Conservation (phyloP, 2,113 vertebrate species). For the Circaetus gallicus region DNA sequence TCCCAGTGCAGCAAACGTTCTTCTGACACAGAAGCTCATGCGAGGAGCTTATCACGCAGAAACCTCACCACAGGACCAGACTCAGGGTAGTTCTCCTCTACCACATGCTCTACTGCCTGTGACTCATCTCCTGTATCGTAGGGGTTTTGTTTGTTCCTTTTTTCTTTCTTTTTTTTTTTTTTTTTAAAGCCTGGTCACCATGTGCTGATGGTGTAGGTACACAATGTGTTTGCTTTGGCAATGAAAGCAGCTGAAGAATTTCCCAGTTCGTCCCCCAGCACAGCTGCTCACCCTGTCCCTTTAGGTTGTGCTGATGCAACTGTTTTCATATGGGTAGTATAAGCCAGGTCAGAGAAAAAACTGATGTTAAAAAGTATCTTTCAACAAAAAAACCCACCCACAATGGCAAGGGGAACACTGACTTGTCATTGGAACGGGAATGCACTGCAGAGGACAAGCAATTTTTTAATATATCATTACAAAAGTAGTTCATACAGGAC, state of each 20-base stretch:
- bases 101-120: neutral
- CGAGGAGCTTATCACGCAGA: neutral
- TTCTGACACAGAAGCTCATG: neutral
- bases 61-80: neutral
- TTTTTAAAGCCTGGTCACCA: neutral
- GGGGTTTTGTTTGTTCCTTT: neutral
- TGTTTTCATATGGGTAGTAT: neutral
- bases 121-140: neutral
- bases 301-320: neutral
- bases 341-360: neutral
- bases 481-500: neutral
- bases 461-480: neutral
- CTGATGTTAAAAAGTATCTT: neutral
- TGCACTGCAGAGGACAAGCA: neutral
- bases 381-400: neutral
- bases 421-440: neutral
- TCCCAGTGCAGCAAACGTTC: neutral
- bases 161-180: neutral
- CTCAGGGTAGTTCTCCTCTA: neutral
- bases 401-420: neutral
- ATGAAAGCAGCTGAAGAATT: slow-evolving; percentile 51
- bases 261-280: slow-evolving; percentile 48
- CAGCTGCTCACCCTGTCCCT: slow-evolving; percentile 46
- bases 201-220: slow-evolving; percentile 42
- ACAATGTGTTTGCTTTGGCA: slow-evolving; percentile 46